Evolutionary conservation across 2,113 vertebrate genomes (phyloP).

Genomic region (Elgaria multicarinata): DNA sequence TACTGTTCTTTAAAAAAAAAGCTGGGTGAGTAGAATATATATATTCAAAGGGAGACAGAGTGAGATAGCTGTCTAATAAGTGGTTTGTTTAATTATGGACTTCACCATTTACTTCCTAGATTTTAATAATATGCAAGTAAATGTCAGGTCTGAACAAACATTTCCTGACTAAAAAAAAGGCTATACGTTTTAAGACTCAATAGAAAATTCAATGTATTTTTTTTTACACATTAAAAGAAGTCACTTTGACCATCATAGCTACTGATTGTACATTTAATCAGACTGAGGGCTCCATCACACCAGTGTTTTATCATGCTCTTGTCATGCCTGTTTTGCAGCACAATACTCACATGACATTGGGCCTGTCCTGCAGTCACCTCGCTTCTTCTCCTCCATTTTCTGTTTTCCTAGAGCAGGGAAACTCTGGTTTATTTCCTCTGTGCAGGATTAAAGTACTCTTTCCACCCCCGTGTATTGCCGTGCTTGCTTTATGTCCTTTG

Average conservation of each 20-base stretch:
- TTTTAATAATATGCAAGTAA: constrained; percentile 13
- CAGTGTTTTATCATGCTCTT: no score
- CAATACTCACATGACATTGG: no score
- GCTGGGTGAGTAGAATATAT: not conserved
- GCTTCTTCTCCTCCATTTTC: no score
- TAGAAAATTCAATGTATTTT: not conserved
- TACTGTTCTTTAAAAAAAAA: not conserved
- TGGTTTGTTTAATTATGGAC: not conserved
- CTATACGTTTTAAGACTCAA: not conserved
- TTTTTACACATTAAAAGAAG: not conserved
- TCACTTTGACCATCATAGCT: not conserved
- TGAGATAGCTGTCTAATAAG: not conserved
- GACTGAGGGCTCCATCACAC: no score
- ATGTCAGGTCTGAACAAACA: constrained; percentile 2
- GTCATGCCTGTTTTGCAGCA: no score
- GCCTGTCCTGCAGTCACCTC: no score
- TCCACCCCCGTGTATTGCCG: no score
- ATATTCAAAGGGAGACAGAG: not conserved
- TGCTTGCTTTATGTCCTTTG: no score
- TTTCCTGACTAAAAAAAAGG: not conserved
- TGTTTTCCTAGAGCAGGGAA: no score
- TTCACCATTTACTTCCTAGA: not conserved
- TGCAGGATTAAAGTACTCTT: no score
- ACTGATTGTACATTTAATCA: not conserved
- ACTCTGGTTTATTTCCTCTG: no score